These are phyloP conservation scores for Ectobius pallidus DNA, from an alignment of 2,888 invertebrate genomes.

Conservation along the genomic window DNA sequence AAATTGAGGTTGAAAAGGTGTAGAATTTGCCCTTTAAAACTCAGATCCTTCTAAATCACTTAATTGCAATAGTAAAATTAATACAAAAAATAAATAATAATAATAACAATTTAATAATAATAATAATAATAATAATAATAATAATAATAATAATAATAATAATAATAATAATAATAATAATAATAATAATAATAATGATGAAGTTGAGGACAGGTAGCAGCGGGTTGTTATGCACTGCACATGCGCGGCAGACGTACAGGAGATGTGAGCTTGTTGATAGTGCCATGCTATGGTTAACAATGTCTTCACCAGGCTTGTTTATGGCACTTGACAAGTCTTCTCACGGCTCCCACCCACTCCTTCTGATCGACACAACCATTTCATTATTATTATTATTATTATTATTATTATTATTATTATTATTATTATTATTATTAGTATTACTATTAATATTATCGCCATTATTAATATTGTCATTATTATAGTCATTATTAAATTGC, in stretches of 20 bases:
- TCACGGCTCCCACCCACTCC: too few species aligned
- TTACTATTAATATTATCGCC: neutral
- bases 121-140: constrained; percentile 14
- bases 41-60: too few species aligned
- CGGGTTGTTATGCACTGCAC: too few species aligned
- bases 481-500: neutral
- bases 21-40: too few species aligned
- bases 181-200: constrained; percentile 10
- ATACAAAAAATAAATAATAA: neutral
- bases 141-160: constrained; percentile 14
- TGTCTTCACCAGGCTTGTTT: too few species aligned
- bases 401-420: neutral
- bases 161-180: constrained; percentile 11
- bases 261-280: too few species aligned
- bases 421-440: neutral
- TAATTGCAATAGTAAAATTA: neutral
- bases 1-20: too few species aligned
- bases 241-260: too few species aligned
- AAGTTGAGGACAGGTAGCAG: neutral
- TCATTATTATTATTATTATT: too few species aligned
- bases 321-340: too few species aligned
- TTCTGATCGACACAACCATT: too few species aligned
- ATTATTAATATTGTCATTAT: constrained; percentile 7
- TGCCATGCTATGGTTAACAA: too few species aligned
- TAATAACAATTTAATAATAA: neutral